phyloP scores from a whole-genome alignment of 2,113 vertebrate genomes.

The Neotoma lepida region DNA sequence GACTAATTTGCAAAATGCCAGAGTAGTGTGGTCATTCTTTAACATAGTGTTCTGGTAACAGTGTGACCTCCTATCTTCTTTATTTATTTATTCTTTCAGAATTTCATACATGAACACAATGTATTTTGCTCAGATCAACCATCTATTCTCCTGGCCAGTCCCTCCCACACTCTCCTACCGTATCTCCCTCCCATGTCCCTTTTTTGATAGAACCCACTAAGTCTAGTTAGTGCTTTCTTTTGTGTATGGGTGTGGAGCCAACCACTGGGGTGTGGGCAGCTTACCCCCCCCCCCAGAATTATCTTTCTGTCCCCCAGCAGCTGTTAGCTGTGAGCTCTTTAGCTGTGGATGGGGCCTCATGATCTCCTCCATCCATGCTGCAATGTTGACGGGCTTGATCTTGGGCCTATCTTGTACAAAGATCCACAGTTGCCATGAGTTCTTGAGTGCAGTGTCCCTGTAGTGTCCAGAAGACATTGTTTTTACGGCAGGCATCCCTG shows the following conservation, averaged over 20 bases:
- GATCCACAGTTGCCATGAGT: background rate
- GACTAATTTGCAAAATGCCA: background rate
- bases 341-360: background rate
- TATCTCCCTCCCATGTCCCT: background rate
- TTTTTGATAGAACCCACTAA: background rate
- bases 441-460: background rate
- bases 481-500: background rate
- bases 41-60: background rate
- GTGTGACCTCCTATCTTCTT: background rate
- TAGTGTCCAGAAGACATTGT: background rate
- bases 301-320: background rate
- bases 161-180: background rate
- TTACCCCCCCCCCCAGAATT: background rate
- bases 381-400: background rate
- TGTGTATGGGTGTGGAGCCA: too few relatives aligned
- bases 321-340: background rate
- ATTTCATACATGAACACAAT: background rate
- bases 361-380: background rate
- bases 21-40: background rate
- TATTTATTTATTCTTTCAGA: background rate
- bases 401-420: background rate
- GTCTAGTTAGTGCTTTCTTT: background rate
- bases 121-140: background rate
- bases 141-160: background rate
- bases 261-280: background rate